Evolutionary conservation across 2,888 invertebrate genomes (phyloP), one percentile per base, ranked within the genome.

Genomic region (Nymphalis polychloros): DNA sequence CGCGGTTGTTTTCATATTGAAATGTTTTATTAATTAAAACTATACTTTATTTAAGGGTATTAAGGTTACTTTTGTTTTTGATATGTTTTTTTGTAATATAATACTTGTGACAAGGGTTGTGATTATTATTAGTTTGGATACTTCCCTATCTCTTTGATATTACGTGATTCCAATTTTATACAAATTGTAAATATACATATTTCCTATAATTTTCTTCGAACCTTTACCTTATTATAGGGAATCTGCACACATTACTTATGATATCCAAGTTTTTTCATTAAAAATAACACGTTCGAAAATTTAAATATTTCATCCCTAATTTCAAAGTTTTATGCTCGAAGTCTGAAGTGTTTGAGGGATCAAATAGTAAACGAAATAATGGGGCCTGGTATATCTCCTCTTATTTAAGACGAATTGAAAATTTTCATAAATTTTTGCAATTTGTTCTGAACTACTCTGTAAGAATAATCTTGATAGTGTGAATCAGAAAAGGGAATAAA

Each of bases 71-170:
- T 49, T 31, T 49, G 13, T 23, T n/a, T n/a, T 61, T 48, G 19
- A 19, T 27, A 63, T 16, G n/a, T 53, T 23, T 46, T 47, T 16
- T 57, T 19, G 4, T n/a, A 63, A 47, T 55, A 50, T 19, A 47
- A 67, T 67, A 50, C 50, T 55, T 59, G 46, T 59, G 50, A 53
- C 63, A 59, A 63, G 63, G 67, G 67, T 67, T 67, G 52, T 19
- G 59, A 52, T 63, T 67, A 63, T 67, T 59, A 59, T 41, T 41
- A 52, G 27, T 47, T 27, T 23, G 59, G 59, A 63, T 67, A 67
- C 31, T 57, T 59, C 41, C 46, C n/a, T 63, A 63, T 67, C 67
- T 63, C 19, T 63, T 47, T 35, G 23, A 68, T 64, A 60, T 60
- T 64, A 68, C 64, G 60, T 68, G 64, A 47, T 35, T 31, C 27